A percentile compares a stretch with the other conserved stretches of the same genome.
These are phyloP conservation scores for Melospiza melodia DNA, from an alignment of 2,113 vertebrate genomes.

Conservation along the genomic window DNA sequence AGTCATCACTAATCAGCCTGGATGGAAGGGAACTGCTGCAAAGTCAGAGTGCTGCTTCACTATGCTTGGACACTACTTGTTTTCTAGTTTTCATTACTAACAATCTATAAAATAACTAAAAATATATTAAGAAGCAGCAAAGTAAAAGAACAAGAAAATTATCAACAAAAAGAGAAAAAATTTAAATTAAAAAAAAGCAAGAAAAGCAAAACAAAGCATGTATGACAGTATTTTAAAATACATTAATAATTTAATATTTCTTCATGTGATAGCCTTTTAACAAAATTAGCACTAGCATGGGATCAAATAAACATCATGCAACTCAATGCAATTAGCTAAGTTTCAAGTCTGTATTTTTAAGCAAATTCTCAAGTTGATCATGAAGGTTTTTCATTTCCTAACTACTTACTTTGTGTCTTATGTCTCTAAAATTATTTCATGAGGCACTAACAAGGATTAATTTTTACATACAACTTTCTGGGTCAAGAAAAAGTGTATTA, in stretches of 20 bases:
- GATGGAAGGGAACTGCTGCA: background rate
- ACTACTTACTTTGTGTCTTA: background rate
- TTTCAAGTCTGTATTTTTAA: background rate
- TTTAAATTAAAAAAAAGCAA: background rate
- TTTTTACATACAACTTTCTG: background rate
- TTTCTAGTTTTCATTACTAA: background rate
- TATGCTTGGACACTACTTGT: background rate
- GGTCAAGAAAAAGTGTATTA: background rate
- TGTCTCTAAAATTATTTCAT: background rate
- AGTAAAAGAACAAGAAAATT: background rate
- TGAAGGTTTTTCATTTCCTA: background rate
- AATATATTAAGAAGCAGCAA: background rate
- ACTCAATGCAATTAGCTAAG: background rate
- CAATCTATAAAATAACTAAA: background rate
- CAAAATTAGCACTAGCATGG: background rate
- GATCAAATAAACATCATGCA: background rate
- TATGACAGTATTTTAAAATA: background rate
- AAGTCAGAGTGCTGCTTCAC: background rate
- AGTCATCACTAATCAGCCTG: background rate
- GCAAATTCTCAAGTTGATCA: background rate
- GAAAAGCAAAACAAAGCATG: background rate
- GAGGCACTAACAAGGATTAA: background rate
- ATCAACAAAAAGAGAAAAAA: background rate
- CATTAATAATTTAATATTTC: background rate
- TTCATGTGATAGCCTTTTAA: background rate